Conservation (phyloP, 2,888 invertebrate genomes). For the Cephus pulcher region DNA sequence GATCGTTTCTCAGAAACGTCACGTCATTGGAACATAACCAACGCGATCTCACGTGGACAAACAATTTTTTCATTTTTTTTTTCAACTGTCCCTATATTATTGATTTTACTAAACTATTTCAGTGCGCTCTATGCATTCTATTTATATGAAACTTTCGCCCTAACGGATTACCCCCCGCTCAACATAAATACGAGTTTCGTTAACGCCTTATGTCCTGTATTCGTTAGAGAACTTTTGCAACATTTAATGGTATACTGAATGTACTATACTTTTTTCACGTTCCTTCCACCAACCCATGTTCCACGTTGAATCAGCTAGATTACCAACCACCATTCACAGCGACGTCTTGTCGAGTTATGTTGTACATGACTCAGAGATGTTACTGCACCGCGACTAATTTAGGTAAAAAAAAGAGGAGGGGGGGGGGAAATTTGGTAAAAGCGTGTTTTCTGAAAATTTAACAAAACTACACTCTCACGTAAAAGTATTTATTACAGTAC, state of each 20-base stretch:
- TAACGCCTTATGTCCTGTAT: neutral
- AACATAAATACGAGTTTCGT: neutral
- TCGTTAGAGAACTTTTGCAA: neutral
- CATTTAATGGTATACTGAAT: neutral
- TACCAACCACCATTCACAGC: neutral
- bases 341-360: neutral
- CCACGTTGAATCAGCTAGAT: neutral
- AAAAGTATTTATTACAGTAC: neutral
- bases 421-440: neutral
- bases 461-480: neutral
- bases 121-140: neutral
- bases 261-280: neutral
- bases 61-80: too few species aligned
- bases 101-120: neutral
- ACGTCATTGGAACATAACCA: too few species aligned
- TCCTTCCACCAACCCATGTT: neutral
- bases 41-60: too few species aligned
- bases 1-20: too few species aligned
- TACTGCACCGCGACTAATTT: neutral
- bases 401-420: accelerated
- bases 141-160: neutral
- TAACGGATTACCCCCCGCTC: neutral
- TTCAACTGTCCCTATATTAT: neutral
- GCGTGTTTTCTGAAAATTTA: neutral
- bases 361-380: neutral